Base-by-base conservation (phyloP, 2,113 vertebrate genomes). In the Heterotilapia buettikoferi region DNA sequence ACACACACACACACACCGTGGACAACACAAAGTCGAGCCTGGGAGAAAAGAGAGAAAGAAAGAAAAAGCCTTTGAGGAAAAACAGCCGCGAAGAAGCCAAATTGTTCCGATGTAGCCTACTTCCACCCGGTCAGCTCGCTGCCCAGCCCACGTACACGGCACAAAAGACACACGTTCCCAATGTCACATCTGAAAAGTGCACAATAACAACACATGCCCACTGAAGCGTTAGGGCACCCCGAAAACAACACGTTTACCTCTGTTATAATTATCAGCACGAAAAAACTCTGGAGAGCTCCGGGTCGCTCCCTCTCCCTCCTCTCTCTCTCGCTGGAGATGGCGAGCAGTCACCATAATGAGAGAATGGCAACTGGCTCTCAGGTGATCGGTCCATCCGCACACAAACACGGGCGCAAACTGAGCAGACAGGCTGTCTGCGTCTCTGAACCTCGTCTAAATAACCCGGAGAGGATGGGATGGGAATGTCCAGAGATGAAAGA, bases 271-370 rank as follows among this genome's bases (percentile, higher is more conserved):
- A 89, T 89, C 73, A 86, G 83, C 87, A 73, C 50, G 86, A 80
- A 84, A 54, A 90, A 94, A 96, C 93, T 96, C 93, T n/a, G 94
- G 86, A 87, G 88, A 92, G 92, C 93, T 90, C 89, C 86, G 82
- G 82, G 87, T 89, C 89, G 53, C 83, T 83, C 59, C 80, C 78
- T 19, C 81, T 84, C 50, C 73, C 81, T 29, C 57, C 57, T 82
- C 84, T 38, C 73, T 16, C 81, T 54, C 80, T 86, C 88, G 80
- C 86, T 66, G 86, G 86, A 92, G 93, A 90, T 90, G 93, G 85
- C 90, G 88, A 93, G 88, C 89, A 89, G 91, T 78, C 86, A 85
- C 76, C 89, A 88, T 83, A 83, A 93, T 84, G 85, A 89, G 73
- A 73, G 92, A 71, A 90, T 80, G 89, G 86, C 56, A 88, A 79